phyloP scores from a whole-genome alignment of 2,888 invertebrate genomes.

The Tortricodes alternella region DNA sequence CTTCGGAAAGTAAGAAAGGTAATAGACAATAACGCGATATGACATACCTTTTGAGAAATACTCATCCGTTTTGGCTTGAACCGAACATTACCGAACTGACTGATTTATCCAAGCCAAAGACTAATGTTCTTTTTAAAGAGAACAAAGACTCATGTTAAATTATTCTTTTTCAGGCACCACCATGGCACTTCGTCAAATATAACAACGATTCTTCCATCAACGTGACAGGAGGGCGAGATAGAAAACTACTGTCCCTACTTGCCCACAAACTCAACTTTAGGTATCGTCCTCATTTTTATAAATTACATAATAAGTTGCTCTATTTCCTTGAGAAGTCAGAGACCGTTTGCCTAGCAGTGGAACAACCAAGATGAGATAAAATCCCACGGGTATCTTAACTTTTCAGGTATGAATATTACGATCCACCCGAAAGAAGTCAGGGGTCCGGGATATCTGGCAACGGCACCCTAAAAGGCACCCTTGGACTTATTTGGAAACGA shows the following conservation, averaged over 20 bases:
- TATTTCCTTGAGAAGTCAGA: not conserved
- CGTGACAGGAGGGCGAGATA: conserved; percentile 88
- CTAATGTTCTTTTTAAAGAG: too few species aligned
- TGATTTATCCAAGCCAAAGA: too few species aligned
- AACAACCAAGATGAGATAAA: not conserved
- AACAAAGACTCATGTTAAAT: not conserved
- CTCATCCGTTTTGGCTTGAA: too few species aligned
- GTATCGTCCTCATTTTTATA: conserved; percentile 55
- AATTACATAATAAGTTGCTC: not conserved
- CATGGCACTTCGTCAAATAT: conserved; percentile 89
- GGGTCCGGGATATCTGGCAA: conserved; percentile 85
- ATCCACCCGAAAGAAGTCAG: conserved; percentile 88
- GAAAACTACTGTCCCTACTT: conserved; percentile 85
- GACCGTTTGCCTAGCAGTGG: too few species aligned
- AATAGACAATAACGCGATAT: too few species aligned
- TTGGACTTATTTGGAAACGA: conserved; percentile 87
- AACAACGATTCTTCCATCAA: conserved; percentile 78
- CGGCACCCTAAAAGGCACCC: conserved; percentile 87
- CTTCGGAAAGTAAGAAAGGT: too few species aligned
- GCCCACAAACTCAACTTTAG: conserved; percentile 87
- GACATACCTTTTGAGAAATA: too few species aligned
- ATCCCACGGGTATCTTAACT: not conserved
- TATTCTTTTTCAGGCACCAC: conserved; percentile 80
- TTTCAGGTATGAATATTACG: conserved; percentile 85
- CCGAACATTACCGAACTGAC: too few species aligned